Evolutionary conservation across 2,113 vertebrate genomes (phyloP), one percentile per base, ranked within the genome.

Genomic region (Nesogale talazaci): DNA sequence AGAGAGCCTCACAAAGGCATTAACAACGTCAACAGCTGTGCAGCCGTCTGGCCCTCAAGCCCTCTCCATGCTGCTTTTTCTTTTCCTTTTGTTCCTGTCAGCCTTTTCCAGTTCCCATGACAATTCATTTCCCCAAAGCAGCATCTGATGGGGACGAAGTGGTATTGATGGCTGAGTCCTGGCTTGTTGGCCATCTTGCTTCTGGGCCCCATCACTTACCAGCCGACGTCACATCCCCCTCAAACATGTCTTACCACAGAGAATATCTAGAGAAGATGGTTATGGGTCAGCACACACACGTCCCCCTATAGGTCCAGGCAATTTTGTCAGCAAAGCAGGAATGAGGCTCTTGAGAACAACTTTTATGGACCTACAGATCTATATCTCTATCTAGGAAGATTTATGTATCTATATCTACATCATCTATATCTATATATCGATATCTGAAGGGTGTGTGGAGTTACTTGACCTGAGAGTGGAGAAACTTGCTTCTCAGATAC

Each of bases 401-500:
- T 6, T 52, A 52, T 52, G 46, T 52, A 52, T 52, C 46, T 52
- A 52, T 6, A 52, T 19, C 34, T 17, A 59, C 12, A 59, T 17
- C 57, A 57, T 11, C 56, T 11, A 57, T 57, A 22, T 61, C 23
- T 22, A 22, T 63, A 23, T 63, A 7, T 63, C 25, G 27, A 6
- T 10, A 25, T 65, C 29, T 22, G 22, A 25, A 25, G 22, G 59
- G 69, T 52, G 34, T 72, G 72, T 78, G 59, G 6, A 80, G 78
- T 75, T 57, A 23, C 23, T 82, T 94, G 92, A 93, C 89, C 90
- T 83, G 36, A 12, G 38, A 78, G 74, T 42, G 3, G 38, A 93
- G 78, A 69, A 76, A 88, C 90, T 91, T 38, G 57, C 38, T 59
- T 80, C 3, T 16, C 5, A 76, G 83, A 31, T 91, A 78, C 25